phyloP scores from a whole-genome alignment of 2,888 invertebrate genomes.

The Corbicula japonica region DNA sequence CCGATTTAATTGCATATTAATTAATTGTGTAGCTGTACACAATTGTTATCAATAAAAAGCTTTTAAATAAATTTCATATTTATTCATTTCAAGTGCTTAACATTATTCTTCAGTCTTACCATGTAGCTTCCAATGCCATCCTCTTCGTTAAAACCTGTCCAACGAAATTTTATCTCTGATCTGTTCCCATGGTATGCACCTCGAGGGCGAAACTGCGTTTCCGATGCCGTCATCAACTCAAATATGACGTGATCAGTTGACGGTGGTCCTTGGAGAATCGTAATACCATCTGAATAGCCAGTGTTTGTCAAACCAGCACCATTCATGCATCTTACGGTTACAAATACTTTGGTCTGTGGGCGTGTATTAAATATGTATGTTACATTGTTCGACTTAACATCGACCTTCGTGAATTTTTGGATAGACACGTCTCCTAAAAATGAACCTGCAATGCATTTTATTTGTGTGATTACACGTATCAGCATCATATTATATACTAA shows the following conservation, averaged over 20 bases:
- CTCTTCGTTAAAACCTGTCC: constrained; percentile 46
- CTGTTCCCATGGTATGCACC: constrained; percentile 44
- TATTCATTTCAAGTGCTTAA: too few species aligned
- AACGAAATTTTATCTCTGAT: too few species aligned
- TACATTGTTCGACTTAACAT: neutral
- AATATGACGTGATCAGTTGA: constrained; percentile 32
- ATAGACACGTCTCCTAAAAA: neutral
- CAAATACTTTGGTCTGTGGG: neutral
- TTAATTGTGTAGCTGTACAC: too few species aligned
- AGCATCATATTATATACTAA: too few species aligned
- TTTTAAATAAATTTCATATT: too few species aligned
- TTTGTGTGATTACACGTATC: too few species aligned
- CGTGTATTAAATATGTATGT: neutral
- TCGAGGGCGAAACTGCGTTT: constrained; percentile 41
- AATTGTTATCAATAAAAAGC: too few species aligned
- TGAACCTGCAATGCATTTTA: too few species aligned
- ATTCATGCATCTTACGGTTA: constrained; percentile 41
- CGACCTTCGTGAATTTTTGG: neutral
- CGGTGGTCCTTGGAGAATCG: constrained; percentile 39
- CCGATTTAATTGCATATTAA: too few species aligned
- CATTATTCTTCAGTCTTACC: too few species aligned
- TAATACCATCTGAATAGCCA: constrained; percentile 44
- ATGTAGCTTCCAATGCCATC: constrained; percentile 48
- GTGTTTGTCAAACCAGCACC: constrained; percentile 39
- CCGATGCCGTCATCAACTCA: constrained; percentile 25